Percentiles rank a stretch among this genome's conserved stretches.
phyloP scores from a whole-genome alignment of 2,797 vertebrate species.

The Eleutherodactylus coqui region DNA sequence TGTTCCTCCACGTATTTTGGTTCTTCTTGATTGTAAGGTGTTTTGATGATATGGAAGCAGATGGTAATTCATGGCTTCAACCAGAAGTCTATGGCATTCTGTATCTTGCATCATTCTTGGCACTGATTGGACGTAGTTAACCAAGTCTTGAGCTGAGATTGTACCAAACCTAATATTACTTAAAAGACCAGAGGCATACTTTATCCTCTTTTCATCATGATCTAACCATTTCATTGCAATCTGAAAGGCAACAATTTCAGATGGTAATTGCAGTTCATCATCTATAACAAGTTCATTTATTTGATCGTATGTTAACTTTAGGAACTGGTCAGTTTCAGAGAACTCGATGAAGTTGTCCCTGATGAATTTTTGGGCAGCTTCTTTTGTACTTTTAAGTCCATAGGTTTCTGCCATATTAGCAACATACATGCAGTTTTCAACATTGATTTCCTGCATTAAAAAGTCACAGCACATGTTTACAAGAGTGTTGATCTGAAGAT shows the following conservation, averaged over 20 bases:
- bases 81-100: conserved; percentile 95
- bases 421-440: conserved; percentile 98
- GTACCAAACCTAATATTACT: conserved; percentile 95
- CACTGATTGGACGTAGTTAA: conserved; percentile 92
- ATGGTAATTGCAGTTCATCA: conserved; percentile 93
- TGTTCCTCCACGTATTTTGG: conserved; percentile 93
- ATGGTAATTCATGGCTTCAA: conserved; percentile 99
- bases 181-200: conserved; percentile 90
- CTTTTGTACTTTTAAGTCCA: conserved; percentile 89
- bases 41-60: conserved; percentile 97
- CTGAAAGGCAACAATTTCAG: conserved; percentile 97
- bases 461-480: conserved; percentile 99
- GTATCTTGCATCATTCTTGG: conserved; percentile 99
- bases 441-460: conserved; percentile 92
- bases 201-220: conserved; percentile 96
- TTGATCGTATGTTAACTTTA: conserved; percentile 98
- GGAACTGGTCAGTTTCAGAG: conserved; percentile 97
- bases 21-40: conserved; percentile 96
- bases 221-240: conserved; percentile 98
- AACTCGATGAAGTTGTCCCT: conserved; percentile 98
- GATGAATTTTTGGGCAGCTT: conserved; percentile 93
- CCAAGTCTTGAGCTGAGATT: conserved; percentile 96
- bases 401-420: conserved; percentile 97
- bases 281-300: conserved; percentile 96
- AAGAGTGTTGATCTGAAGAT: conserved; percentile 90